Evolutionary conservation across 1,140 invertebrate species (phyloP).

Genomic region (Caerostris extrusa): DNA sequence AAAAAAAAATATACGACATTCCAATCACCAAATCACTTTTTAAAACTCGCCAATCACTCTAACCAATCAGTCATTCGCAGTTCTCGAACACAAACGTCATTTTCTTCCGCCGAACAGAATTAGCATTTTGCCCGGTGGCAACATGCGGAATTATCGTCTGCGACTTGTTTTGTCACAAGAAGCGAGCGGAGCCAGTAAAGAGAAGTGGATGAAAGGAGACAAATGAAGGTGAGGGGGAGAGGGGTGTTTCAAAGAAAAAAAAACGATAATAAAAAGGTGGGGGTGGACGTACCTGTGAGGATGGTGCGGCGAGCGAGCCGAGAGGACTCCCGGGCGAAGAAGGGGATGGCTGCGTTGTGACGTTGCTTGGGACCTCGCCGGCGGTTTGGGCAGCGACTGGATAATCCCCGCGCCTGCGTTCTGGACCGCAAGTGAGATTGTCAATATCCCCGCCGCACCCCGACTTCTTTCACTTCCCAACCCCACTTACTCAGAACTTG

Average conservation of each 20-base stretch:
- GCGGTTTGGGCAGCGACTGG: constrained; percentile 27
- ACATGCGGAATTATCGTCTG: constrained; percentile 33
- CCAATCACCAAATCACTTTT: neutral
- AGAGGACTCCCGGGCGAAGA: neutral
- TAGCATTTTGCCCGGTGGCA: constrained; percentile 18
- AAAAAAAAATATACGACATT: neutral
- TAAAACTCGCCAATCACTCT: neutral
- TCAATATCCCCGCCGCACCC: constrained; percentile 15
- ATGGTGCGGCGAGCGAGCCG: neutral
- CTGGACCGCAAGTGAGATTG: constrained; percentile 21
- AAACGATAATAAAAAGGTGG: neutral
- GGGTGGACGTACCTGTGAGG: neutral
- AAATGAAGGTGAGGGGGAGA: neutral
- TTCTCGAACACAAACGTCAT: constrained; percentile 26
- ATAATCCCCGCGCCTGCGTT: constrained; percentile 51
- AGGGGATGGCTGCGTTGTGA: constrained; percentile 39
- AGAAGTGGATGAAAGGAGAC: neutral
- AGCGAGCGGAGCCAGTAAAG: neutral
- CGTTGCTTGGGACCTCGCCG: neutral
- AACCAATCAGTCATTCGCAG: constrained; percentile 2
- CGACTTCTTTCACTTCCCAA: neutral
- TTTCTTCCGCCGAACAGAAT: constrained; percentile 9
- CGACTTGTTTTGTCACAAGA: constrained; percentile 16
- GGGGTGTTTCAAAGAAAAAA: neutral
- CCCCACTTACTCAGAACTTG: neutral